Conservation (phyloP, 2,888 invertebrate species). For the Protodeltote pygarga region DNA sequence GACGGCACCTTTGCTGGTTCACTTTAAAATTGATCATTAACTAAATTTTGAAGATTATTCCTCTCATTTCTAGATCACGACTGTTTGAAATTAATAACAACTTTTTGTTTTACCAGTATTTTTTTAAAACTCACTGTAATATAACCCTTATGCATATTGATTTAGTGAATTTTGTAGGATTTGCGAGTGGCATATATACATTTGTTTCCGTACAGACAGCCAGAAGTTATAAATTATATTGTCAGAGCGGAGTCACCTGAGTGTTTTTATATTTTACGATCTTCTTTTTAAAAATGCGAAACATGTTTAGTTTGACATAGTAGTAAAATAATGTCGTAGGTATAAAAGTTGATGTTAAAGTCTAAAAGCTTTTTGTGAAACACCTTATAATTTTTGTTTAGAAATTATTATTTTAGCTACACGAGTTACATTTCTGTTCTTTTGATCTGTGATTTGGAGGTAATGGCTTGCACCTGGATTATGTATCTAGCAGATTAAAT, state of each 20-base stretch:
- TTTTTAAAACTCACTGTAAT: not conserved
- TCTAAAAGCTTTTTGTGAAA: conserved; percentile 47
- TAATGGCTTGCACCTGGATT: too few relatives aligned
- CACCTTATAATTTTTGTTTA: conserved; percentile 16
- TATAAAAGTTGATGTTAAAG: conserved; percentile 37
- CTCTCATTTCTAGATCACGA: conserved; percentile 58
- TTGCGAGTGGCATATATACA: conserved; percentile 1
- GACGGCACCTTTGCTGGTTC: conserved; percentile 45
- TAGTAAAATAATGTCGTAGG: conserved; percentile 47
- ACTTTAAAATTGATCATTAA: conserved; percentile 58
- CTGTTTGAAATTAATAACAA: conserved; percentile 48
- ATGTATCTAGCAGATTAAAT: too few relatives aligned
- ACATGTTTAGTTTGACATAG: conserved; percentile 59
- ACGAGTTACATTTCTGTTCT: conserved; percentile 5
- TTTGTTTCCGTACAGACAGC: conserved; percentile 40
- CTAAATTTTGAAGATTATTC: conserved; percentile 61
- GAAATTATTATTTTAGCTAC: conserved; percentile 29
- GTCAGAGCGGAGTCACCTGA: conserved; percentile 70
- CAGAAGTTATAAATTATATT: conserved; percentile 65
- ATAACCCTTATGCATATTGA: not conserved
- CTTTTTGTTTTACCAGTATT: conserved; percentile 6
- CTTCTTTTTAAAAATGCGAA: conserved; percentile 61
- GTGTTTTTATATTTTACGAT: conserved; percentile 66
- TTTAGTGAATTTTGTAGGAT: not conserved
- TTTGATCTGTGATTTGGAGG: conserved; percentile 23